Evolutionary conservation across 2,113 vertebrate genomes (phyloP).

Genomic region (Percopsis transmontana): DNA sequence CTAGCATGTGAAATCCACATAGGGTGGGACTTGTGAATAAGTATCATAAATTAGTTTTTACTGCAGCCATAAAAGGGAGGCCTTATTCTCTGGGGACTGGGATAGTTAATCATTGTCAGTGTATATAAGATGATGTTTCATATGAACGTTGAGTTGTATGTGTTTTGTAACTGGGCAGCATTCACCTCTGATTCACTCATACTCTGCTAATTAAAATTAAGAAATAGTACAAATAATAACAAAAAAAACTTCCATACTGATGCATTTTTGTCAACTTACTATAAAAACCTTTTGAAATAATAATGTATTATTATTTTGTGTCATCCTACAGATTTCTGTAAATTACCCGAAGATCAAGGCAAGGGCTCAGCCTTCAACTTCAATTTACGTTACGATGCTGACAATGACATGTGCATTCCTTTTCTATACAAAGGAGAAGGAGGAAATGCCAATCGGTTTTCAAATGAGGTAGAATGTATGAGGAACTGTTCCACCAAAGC

Average conservation of each 20-base stretch:
- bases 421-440: slow-evolving; percentile 69
- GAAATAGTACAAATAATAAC: background rate
- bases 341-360: slow-evolving; percentile 22
- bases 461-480: slow-evolving; percentile 60
- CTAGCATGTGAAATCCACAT: slow-evolving; percentile 28
- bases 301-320: background rate
- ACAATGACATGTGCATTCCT: slow-evolving; percentile 43
- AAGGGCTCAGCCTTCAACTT: background rate
- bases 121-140: background rate
- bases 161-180: slow-evolving; percentile 1
- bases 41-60: slow-evolving; percentile 60
- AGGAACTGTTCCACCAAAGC: slow-evolving; percentile 68
- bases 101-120: slow-evolving; percentile 71
- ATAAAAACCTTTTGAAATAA: background rate
- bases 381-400: slow-evolving; percentile 44
- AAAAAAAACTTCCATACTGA: background rate
- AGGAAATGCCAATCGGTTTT: slow-evolving; percentile 75
- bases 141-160: background rate
- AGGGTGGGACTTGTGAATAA: slow-evolving; percentile 32
- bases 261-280: background rate
- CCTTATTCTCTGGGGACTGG: slow-evolving; percentile 48
- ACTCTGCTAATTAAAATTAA: background rate
- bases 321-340: slow-evolving; percentile 66
- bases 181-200: background rate
- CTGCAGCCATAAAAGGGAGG: slow-evolving; percentile 73